Base-by-base conservation (phyloP, 2,888 invertebrate genomes). In the Dicycla oo region DNA sequence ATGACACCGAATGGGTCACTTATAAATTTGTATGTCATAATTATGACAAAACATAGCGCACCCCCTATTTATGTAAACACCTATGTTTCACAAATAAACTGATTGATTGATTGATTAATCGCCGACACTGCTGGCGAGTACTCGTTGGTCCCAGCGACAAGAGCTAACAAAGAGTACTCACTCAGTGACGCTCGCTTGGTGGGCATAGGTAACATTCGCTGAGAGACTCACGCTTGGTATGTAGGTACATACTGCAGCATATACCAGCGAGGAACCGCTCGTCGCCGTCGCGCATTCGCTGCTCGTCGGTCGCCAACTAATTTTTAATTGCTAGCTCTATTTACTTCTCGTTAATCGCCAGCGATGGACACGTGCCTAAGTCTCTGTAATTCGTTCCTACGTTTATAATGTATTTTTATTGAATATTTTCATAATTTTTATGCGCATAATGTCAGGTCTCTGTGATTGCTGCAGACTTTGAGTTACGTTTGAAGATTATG, bases 371-470 rank as follows among this genome's bases (percentile, higher is more conserved):
- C 18, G 54, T 30, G 10, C 54, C 18, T 54, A 18, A 47, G 13
- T 73, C 62, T 54, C 45, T 15, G 10, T 69, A 75, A 78, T 72
- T 70, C 40, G 56, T 72, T 67, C 5, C 53, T 54, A 53, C 68
- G 65, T 75, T 72, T 64, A 54, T 64, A 74, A 79, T 62, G 66
- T 82, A n/a, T 74, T 65, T 86, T 80, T 80, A 84, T 80, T 75
- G 63, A 69, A 67, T 82, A 80, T 78, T 82, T 82, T 82, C 34
- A 82, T 80, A 69, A 73, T 73, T 81, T 73, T 80, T 74, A 78
- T 74, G 54, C 51, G 57, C 10, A 23, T 73, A 73, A 82, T 69
- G 54, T 66, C 53, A 63, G 34, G 64, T 66, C 26, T 23, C 10
- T 56, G 23, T 62, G 23, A 86, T 86, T 79, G 66, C 60, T 61